Percentiles rank a stretch among this genome's conserved stretches.
These are phyloP conservation scores for Epinephelus malabaricus DNA, from an alignment of 2,797 vertebrate genomes.

Conservation along the genomic window DNA sequence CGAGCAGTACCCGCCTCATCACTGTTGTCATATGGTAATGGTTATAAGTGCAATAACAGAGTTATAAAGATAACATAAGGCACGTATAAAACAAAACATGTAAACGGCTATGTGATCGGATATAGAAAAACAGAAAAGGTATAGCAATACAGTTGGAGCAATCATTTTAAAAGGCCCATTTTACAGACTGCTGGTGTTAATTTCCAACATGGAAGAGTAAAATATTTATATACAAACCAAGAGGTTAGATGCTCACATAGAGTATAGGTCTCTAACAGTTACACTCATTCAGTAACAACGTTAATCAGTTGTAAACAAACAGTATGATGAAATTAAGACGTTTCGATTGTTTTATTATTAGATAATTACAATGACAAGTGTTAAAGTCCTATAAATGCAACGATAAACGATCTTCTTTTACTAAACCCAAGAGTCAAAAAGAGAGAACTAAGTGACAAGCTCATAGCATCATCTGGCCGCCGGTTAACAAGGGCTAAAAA, in stretches of 20 bases:
- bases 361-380: background rate
- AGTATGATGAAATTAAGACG: background rate
- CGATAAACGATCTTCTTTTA: conserved; percentile 16
- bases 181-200: conserved; percentile 51
- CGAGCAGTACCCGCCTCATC: conserved; percentile 3
- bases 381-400: conserved; percentile 10
- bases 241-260: conserved; percentile 25
- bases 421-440: conserved; percentile 20
- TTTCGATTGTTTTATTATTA: background rate
- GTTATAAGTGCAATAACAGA: conserved; percentile 30
- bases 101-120: conserved; percentile 48
- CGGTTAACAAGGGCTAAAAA: conserved; percentile 73
- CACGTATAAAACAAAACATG: conserved; percentile 43
- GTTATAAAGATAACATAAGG: conserved; percentile 57
- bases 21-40: conserved; percentile 11
- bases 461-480: conserved; percentile 66
- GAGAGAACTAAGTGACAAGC: conserved; percentile 63
- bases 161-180: conserved; percentile 22
- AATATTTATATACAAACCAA: conserved; percentile 32
- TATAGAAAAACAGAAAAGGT: conserved; percentile 17
- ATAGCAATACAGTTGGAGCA: background rate
- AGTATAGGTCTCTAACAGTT: background rate
- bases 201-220: conserved; percentile 60
- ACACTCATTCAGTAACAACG: conserved; percentile 31
- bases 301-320: conserved; percentile 15